Base-by-base conservation (phyloP, 2,888 invertebrate species). In the Orthonychiurus folsomi region DNA sequence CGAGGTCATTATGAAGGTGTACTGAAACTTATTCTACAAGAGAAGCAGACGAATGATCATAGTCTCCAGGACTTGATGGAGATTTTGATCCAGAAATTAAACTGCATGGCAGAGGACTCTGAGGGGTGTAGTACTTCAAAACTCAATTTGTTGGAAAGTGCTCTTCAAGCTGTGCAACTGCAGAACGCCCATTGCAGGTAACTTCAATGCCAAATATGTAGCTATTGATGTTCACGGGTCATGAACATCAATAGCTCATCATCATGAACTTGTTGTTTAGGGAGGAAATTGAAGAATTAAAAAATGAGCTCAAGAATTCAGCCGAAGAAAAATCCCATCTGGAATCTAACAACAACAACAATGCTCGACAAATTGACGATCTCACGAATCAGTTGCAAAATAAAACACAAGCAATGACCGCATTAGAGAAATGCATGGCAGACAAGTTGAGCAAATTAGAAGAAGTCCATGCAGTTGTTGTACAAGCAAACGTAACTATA, bases 21-120 rank as follows among this genome's bases (percentile, higher is more conserved):
- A 21, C 52, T 71, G 20, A 66, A 68, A 28, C 28, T 68, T 52
- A 66, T 71, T 50, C 28, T 68, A 12, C 63, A 67, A n/a, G 68
- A 69, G 50, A 68, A 64, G 28, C 53, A 63, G 50, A 65, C 55
- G 2, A 59, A 64, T 2, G 66, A 65, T 18, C 64, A 61, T 2
- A 67, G 63, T 53, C 50, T 69, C 2, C 62, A 63, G 18, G 62
- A 64, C 3, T 63, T 69, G 25, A 27, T 71, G 20, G 60, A 68
- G 58, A 62, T 57, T 0, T 24, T 69, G 12, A 59, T 68, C 27
- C 50, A 27, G 1, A 67, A 71, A 27, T 50, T 71, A n/a, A 68
- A 63, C 28, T 52, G 61, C 12, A 53, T 62, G n/a, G 37, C 61
- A 18, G 21, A 52, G 25, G 48, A 57, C 47, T 20, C 55, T 50